Evolutionary conservation across 2,113 vertebrate genomes (phyloP).

Genomic region (Drymodes brunneopygia): DNA sequence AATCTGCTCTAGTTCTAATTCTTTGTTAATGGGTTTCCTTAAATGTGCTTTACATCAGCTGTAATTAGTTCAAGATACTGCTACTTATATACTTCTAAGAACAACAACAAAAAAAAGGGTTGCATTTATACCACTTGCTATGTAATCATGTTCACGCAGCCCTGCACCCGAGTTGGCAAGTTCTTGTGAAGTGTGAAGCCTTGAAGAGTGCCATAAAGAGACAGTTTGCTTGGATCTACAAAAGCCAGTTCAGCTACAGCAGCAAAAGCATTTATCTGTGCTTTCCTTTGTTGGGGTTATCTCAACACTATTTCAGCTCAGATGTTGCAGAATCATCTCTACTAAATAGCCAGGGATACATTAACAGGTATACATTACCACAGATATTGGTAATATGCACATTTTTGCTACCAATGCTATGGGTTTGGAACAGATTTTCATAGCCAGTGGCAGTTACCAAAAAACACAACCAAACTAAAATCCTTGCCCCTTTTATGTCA

Average conservation of each 20-base stretch:
- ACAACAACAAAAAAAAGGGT: background rate
- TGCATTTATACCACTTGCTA: conserved; percentile 7
- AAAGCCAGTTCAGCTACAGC: background rate
- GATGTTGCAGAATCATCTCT: background rate
- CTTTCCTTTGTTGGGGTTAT: background rate
- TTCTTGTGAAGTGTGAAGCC: background rate
- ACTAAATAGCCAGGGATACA: background rate
- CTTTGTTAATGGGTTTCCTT: conserved; percentile 62
- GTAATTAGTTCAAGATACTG: conserved; percentile 61
- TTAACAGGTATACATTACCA: background rate
- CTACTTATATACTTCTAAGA: conserved; percentile 30
- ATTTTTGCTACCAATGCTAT: background rate
- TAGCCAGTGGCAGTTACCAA: background rate
- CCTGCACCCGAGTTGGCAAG: background rate
- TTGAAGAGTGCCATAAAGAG: background rate
- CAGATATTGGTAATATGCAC: background rate
- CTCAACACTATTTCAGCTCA: background rate
- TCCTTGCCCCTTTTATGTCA: background rate
- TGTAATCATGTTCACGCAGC: background rate
- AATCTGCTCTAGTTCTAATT: conserved; percentile 64
- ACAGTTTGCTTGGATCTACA: background rate
- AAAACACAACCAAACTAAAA: background rate
- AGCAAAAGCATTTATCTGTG: background rate
- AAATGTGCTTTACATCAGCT: conserved; percentile 51
- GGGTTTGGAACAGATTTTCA: background rate